Conservation (phyloP, 2,113 vertebrate genomes). For the Heptranchias perlo region DNA sequence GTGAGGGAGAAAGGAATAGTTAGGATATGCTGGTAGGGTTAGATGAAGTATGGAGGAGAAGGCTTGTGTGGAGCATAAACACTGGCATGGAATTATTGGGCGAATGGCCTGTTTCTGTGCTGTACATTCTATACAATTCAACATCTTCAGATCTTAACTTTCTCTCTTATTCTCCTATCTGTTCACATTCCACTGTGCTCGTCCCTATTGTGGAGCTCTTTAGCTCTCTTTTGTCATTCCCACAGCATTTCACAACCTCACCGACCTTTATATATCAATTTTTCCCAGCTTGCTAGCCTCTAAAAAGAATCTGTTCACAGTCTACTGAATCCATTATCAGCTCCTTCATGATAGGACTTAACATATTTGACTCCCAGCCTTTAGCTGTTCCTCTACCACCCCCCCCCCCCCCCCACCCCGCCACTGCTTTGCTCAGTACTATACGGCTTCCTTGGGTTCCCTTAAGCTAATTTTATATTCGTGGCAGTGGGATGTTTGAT, state of each 20-base stretch:
- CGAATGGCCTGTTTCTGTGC: no score
- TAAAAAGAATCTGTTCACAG: not conserved
- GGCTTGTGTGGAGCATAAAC: no score
- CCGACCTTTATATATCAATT: not conserved
- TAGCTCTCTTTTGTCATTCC: not conserved
- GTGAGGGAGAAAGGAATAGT: no score
- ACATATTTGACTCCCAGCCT: not conserved
- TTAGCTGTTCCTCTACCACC: not conserved
- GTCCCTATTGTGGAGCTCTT: not conserved
- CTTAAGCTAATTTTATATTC: not conserved
- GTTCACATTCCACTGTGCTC: not conserved
- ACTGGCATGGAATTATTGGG: no score
- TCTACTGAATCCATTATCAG: not conserved
- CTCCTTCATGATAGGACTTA: not conserved
- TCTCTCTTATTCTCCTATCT: not conserved
- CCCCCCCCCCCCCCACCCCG: not conserved
- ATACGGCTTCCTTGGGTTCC: not conserved
- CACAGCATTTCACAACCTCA: not conserved
- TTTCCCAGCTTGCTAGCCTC: not conserved
- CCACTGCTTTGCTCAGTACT: not conserved
- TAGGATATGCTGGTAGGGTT: no score
- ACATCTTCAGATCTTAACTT: no score
- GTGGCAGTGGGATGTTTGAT: not conserved
- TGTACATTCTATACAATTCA: no score
- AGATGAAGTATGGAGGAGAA: no score